phyloP scores from a whole-genome alignment of 2,888 invertebrate genomes.

The Drosophila formosana region DNA sequence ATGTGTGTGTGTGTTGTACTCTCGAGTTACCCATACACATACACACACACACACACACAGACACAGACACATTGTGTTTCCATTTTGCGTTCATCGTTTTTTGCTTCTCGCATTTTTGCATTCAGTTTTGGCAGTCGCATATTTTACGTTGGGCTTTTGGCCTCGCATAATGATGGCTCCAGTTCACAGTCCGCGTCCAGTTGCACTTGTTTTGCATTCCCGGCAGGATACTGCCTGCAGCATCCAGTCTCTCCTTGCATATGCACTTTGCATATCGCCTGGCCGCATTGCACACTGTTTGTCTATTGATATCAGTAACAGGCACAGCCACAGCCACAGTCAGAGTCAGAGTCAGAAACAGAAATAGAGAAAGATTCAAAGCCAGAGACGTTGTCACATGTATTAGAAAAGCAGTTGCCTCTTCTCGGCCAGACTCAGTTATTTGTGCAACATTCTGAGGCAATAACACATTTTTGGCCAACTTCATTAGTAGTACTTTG shows the following conservation, averaged over 20 bases:
- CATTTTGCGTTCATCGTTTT: slow-evolving; percentile 24
- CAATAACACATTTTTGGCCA: slow-evolving; percentile 36
- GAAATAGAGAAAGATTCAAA: background rate
- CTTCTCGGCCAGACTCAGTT: slow-evolving; percentile 25
- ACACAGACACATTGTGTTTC: slow-evolving; percentile 9
- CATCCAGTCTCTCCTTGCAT: slow-evolving; percentile 16
- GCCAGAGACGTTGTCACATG: background rate
- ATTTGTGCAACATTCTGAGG: slow-evolving; percentile 50
- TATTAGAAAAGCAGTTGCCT: background rate
- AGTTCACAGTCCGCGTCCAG: slow-evolving; percentile 4
- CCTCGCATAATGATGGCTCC: slow-evolving; percentile 71
- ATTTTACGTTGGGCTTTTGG: slow-evolving; percentile 54
- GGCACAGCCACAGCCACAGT: background rate
- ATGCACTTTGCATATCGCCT: slow-evolving; percentile 61
- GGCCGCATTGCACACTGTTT: slow-evolving; percentile 46
- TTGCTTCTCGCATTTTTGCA: slow-evolving; percentile 19
- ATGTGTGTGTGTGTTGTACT: background rate
- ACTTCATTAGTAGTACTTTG: slow-evolving; percentile 58
- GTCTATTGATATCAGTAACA: slow-evolving; percentile 27
- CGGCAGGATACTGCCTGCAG: slow-evolving; percentile 13
- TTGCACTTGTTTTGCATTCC: slow-evolving; percentile 49
- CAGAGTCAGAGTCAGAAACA: background rate
- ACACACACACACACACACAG: background rate
- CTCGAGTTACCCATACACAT: slow-evolving; percentile 10
- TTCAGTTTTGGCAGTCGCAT: slow-evolving; percentile 56